A percentile compares a stretch with the other conserved stretches of the same genome.
These are phyloP conservation scores for Platycheirus rosarum DNA, from an alignment of 2,888 invertebrate species.

Conservation along the genomic window DNA sequence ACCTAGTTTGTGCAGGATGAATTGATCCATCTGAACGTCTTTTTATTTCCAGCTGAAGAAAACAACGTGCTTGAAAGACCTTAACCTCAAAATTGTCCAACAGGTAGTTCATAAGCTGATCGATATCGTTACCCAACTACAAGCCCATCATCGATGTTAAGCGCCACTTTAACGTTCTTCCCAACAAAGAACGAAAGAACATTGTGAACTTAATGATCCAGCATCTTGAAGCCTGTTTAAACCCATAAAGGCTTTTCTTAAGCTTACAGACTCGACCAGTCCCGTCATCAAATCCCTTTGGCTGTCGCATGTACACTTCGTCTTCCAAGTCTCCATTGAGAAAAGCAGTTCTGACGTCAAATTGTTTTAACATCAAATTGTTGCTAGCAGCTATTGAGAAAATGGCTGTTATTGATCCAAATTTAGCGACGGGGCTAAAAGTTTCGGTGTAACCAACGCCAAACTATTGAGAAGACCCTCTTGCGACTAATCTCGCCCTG, in stretches of 20 bases:
- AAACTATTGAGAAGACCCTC: slow-evolving; percentile 77
- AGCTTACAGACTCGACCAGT: slow-evolving; percentile 71
- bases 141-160: slow-evolving; percentile 76
- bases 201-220: slow-evolving; percentile 51
- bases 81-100: slow-evolving; percentile 51
- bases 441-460: slow-evolving; percentile 77
- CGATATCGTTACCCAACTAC: slow-evolving; percentile 51
- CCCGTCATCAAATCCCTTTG: slow-evolving; percentile 71
- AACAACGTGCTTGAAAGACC: slow-evolving; percentile 37
- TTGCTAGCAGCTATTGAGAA: no score
- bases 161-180: slow-evolving; percentile 64
- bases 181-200: slow-evolving; percentile 26
- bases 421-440: slow-evolving; percentile 75
- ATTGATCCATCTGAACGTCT: slow-evolving; percentile 35
- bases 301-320: slow-evolving; percentile 63
- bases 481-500: slow-evolving; percentile 77
- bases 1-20: slow-evolving; percentile 26
- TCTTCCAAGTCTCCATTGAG: slow-evolving; percentile 52
- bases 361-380: slow-evolving; percentile 36
- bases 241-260: slow-evolving; percentile 74
- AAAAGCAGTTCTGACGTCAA: slow-evolving; percentile 70
- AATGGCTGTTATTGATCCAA: no score
- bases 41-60: slow-evolving; percentile 44
- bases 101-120: slow-evolving; percentile 3
- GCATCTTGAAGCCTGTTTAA: slow-evolving; percentile 74